Percentiles rank a stretch among this genome's conserved stretches.
phyloP scores from a whole-genome alignment of 1,140 invertebrate species.

The Drosophila setifemur region DNA sequence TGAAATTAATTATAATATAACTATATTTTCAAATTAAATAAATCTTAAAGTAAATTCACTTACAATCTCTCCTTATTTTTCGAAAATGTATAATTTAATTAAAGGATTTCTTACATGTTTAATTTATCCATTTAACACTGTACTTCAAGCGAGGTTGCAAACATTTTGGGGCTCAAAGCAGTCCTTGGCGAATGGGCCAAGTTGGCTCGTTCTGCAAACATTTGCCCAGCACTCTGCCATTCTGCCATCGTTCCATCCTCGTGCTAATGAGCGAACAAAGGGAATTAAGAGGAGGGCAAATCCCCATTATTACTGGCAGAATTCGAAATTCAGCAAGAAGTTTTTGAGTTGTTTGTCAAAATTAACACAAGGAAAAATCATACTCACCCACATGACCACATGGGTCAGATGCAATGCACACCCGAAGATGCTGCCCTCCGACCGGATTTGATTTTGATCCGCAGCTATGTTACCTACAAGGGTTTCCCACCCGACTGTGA shows the following conservation, averaged over 20 bases:
- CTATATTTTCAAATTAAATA: no score
- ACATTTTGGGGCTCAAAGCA: constrained; percentile 24
- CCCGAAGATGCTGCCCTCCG: constrained; percentile 35
- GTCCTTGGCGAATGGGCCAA: constrained; percentile 37
- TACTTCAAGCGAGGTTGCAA: not conserved
- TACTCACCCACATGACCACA: not conserved
- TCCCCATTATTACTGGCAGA: constrained; percentile 1
- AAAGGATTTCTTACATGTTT: not conserved
- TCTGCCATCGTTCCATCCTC: not conserved
- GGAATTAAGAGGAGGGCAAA: constrained; percentile 1
- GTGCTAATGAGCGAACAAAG: constrained; percentile 55
- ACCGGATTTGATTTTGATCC: constrained; percentile 32
- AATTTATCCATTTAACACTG: constrained; percentile 1
- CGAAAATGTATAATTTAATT: no score
- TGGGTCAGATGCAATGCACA: constrained; percentile 39
- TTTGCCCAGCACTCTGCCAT: constrained; percentile 42
- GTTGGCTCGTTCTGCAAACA: constrained; percentile 45
- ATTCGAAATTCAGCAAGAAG: constrained; percentile 11
- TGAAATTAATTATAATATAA: no score
- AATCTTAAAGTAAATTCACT: no score
- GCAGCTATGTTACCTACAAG: constrained; percentile 21
- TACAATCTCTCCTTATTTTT: no score
- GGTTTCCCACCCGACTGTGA: not conserved
- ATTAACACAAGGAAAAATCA: constrained; percentile 27
- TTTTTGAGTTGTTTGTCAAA: constrained; percentile 44